phyloP scores from a whole-genome alignment of 2,113 vertebrate genomes.

The Cephalopholis sonnerati region DNA sequence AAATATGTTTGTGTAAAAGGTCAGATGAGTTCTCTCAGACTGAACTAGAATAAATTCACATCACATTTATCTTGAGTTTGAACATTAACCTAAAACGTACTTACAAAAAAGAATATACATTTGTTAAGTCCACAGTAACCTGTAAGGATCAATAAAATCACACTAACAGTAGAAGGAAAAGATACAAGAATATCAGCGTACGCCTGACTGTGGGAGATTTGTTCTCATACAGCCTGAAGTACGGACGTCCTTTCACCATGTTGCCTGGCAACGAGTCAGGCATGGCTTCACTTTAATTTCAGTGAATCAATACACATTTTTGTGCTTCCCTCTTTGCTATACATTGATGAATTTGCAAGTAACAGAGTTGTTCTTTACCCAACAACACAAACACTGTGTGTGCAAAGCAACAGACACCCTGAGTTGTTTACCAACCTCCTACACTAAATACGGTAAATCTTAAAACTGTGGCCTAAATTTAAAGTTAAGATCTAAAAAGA shows the following conservation, averaged over 20 bases:
- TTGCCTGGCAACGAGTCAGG: constrained; percentile 37
- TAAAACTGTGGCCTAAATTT: not conserved
- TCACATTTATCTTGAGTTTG: not conserved
- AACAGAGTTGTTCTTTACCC: not conserved
- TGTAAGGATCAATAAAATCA: constrained; percentile 1
- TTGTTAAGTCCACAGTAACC: not conserved
- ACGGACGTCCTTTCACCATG: constrained; percentile 19
- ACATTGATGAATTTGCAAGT: not conserved
- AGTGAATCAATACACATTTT: not conserved
- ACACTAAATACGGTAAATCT: not conserved
- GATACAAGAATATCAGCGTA: not conserved
- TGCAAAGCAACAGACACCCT: not conserved
- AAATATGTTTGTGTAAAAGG: constrained; percentile 16
- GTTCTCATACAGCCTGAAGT: not conserved
- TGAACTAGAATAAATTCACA: not conserved
- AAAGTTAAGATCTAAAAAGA: not conserved
- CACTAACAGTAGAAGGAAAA: not conserved
- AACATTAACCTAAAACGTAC: not conserved
- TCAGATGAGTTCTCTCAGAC: not conserved
- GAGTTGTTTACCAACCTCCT: not conserved
- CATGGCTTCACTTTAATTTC: constrained; percentile 15
- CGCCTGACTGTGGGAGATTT: not conserved
- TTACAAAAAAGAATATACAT: not conserved
- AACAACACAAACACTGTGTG: not conserved
- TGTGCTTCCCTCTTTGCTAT: not conserved